Base-by-base conservation (phyloP, 2,797 vertebrate genomes). In the Anas bahamensis region DNA sequence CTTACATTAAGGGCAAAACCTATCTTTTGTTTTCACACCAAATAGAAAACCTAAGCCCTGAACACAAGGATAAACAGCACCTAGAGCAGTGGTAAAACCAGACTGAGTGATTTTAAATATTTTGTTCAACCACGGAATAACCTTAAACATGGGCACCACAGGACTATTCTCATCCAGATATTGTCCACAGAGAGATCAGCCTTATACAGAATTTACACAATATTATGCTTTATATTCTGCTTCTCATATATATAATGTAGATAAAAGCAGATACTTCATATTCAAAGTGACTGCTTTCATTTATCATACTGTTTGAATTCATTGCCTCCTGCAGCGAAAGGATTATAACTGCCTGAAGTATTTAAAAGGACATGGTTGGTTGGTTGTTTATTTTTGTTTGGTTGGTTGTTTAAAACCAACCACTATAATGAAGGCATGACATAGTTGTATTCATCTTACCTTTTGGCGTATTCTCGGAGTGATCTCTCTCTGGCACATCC, bases 391-490 rank as follows among this genome's bases (percentile, higher is more conserved):
- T 11, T 26, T 4, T 0, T 0, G 28, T 22, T 76, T 26, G 50
- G 23, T 50, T 24, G 48, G 69, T 41, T 56, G 6, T 23, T 35
- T 60, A 53, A 69, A 82, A 63, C 17, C 39, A 83, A 70, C 10
- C 19, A 42, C 41, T 42, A 37, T 35, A 31, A 4, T 52, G 29
- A 79, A 46, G 9, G 4, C 16, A 17, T 46, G 60, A 33, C 14
- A 63, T 5, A 60, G 17, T 17, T 50, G 41, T 26, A 46, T 35
- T 69, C 29, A 6, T 69, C 97, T 95, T 97, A 98, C 98, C 98
- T 98, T 84, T 97, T 68, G 96, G 72, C 64, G 96, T 97, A 69
- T 96, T 94, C 85, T 97, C 97, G 29, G 98, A 97, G n/a, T 59
- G 97, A 68, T 98, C 98, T 39, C 81, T 95, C 14, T 96, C 96